Evolutionary conservation across 2,888 invertebrate species (phyloP), one percentile per base, ranked within the genome.

Genomic region (Mesorhabditis belari): DNA sequence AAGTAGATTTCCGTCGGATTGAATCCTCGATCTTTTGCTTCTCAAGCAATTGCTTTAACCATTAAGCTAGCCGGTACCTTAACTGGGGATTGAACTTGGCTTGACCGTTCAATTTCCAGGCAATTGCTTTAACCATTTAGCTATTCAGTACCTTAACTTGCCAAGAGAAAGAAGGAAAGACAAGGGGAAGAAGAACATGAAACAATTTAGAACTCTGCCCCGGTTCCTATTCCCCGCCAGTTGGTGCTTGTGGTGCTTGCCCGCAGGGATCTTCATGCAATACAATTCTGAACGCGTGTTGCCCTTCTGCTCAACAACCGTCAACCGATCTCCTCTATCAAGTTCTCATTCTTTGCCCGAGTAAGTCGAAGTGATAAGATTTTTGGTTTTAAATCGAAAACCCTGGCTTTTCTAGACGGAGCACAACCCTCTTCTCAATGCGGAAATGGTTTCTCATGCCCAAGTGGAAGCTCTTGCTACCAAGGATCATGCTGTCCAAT

Each of bases 401-500:
- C 25, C 4, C 49, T 19, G 23, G 25, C 17, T 3, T 12, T 58
- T 61, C 52, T 55, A 67, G 74, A 70, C 49, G 73, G 73, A 25
- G 66, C 69, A 9, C 69, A 72, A 6, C 66, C 76, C 6, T 68
- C 65, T 12, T 65, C 66, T 5, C 60, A 67, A 9, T 71, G 70
- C 54, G 62, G 65, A 5, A 55, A 60, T 51, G 70, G 70, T 23
- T 71, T 67, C 44, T 9, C 44, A 17, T 35, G 44, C 2, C 44
- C 44, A n/a, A 35, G 12, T n/a, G 44, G 44, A 35, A 35, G 44
- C 44, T 35, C 44, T 9, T 77, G 76, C 58, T 73, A 66, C 64
- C 70, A 75, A 63, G 79, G 77, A 49, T 70, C 69, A 24, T 79
- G 79, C 57, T 79, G 79, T 54, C 77, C 77, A 0, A 67, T 74